Conservation (phyloP, 2,797 vertebrate genomes). For the Basileuterus tristriatus region DNA sequence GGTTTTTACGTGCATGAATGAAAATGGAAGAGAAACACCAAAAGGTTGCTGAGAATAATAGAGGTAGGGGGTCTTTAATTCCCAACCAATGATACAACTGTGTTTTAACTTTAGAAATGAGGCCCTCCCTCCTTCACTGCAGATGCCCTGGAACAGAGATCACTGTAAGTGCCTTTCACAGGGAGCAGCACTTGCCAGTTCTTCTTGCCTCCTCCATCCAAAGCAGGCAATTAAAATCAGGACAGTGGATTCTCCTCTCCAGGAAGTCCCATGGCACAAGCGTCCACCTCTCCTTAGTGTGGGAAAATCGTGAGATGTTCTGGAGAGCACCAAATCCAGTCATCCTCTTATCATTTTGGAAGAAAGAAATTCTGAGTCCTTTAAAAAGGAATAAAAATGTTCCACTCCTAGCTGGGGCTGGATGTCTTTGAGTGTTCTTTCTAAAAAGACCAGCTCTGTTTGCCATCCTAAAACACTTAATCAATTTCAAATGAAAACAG, state of each 20-base stretch:
- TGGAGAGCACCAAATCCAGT: not conserved
- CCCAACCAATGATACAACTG: not conserved
- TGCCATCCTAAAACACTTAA: constrained; percentile 46
- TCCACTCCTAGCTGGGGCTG: not conserved
- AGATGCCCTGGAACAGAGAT: not conserved
- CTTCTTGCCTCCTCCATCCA: not conserved
- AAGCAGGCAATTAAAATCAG: not conserved
- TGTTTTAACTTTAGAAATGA: not conserved
- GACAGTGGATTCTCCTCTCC: not conserved
- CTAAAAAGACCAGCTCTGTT: constrained; percentile 11
- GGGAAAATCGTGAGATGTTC: not conserved
- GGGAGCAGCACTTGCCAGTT: not conserved
- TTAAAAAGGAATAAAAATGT: not conserved
- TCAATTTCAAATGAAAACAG: constrained; percentile 51
- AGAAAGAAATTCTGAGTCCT: not conserved
- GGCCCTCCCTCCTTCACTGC: not conserved
- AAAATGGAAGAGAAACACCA: not conserved
- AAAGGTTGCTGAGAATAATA: not conserved
- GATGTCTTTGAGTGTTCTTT: not conserved
- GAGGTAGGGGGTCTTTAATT: not conserved
- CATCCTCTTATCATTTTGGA: not conserved
- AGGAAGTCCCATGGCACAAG: not conserved
- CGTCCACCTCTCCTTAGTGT: not conserved
- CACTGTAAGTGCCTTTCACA: not conserved
- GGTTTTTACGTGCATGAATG: not conserved